Evolutionary conservation across 2,888 invertebrate species (phyloP).

Genomic region (Gortyna flavago): DNA sequence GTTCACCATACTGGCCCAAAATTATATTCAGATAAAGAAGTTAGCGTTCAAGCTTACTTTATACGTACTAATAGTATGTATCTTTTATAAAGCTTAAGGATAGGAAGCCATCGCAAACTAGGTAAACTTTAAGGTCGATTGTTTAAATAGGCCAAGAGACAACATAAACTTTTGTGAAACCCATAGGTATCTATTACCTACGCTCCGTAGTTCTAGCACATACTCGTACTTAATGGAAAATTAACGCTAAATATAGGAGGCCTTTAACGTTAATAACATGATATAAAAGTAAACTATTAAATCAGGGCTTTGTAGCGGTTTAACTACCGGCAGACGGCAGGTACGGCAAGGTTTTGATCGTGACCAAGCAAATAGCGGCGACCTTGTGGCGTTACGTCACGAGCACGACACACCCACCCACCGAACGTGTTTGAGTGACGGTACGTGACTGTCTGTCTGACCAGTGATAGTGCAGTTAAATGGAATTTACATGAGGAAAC

Average conservation of each 20-base stretch:
- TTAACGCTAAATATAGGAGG: background rate
- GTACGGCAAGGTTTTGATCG: constrained; percentile 44
- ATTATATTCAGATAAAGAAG: background rate
- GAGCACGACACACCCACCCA: constrained; percentile 63
- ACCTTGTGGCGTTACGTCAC: constrained; percentile 58
- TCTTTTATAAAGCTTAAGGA: background rate
- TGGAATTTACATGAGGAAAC: constrained; percentile 6
- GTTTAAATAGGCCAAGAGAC: background rate
- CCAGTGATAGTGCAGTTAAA: background rate
- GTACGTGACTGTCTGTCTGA: constrained; percentile 32
- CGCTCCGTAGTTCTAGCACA: background rate
- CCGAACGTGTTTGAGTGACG: constrained; percentile 29
- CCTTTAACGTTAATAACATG: constrained; percentile 12
- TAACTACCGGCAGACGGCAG: constrained; percentile 22
- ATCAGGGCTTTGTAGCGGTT: constrained; percentile 39
- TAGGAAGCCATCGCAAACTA: background rate
- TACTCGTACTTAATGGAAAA: constrained; percentile 3
- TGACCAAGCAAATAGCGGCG: constrained; percentile 53
- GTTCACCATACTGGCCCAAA: background rate
- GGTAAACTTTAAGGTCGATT: background rate
- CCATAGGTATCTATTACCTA: background rate
- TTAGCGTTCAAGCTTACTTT: background rate
- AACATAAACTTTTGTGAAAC: background rate
- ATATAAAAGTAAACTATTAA: constrained; percentile 31
- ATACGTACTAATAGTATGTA: background rate